phyloP scores from a whole-genome alignment of 92 coral and sea anemone genomes.

The Zoanthus solanderi region DNA sequence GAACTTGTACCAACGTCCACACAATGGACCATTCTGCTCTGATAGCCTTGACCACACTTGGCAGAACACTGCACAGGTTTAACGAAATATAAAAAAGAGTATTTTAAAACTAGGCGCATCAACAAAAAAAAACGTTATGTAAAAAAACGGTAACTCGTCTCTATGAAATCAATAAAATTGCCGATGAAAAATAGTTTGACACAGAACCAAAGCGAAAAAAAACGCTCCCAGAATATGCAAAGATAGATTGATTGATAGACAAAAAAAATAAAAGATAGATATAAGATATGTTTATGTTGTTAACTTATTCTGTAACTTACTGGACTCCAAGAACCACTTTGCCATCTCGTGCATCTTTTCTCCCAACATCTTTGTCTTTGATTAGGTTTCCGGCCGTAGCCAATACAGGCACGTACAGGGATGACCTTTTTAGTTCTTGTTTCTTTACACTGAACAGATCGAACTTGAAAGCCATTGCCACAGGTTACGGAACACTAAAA shows the following conservation, averaged over 20 bases:
- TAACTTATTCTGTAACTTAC: conserved; percentile 9
- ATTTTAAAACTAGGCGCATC: background rate
- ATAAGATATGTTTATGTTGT: no score
- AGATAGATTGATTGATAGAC: no score
- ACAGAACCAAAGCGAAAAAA: no score
- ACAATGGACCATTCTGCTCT: conserved; percentile 18
- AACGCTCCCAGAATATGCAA: no score
- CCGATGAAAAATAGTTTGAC: no score
- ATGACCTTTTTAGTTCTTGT: conserved; percentile 16
- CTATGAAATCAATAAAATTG: no score
- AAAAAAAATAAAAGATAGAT: no score
- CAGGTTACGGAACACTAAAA: conserved; percentile 38
- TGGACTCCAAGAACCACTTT: conserved; percentile 17
- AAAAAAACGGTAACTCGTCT: no score
- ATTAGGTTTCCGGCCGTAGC: background rate
- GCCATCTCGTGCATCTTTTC: conserved; percentile 30
- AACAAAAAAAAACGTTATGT: no score
- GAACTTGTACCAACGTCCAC: conserved; percentile 22
- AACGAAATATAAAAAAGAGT: background rate
- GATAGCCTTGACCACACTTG: conserved; percentile 40
- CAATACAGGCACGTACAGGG: background rate
- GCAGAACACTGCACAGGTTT: conserved; percentile 19
- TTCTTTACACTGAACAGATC: conserved; percentile 34
- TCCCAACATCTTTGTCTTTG: background rate
- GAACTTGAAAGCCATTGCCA: conserved; percentile 34